phyloP scores from a whole-genome alignment of 2,888 invertebrate species.

The Caenorhabditis sp. region DNA sequence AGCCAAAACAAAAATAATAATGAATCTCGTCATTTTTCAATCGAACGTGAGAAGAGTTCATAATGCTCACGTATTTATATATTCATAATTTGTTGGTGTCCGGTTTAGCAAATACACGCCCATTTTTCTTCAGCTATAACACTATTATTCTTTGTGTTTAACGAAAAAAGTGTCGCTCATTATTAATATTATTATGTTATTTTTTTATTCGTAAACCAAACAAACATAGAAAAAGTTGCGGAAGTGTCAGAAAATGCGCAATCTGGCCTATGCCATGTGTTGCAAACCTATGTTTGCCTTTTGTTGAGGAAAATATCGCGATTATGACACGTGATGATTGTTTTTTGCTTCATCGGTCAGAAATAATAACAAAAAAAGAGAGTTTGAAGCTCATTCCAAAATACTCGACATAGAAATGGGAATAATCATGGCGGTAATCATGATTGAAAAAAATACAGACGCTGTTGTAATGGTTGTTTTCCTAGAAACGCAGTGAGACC shows the following conservation, averaged over 20 bases:
- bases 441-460: no score
- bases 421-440: no score
- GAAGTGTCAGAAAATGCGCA: neutral
- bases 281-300: neutral
- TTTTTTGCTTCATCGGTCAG: no score
- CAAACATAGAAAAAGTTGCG: neutral
- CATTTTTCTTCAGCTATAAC: neutral
- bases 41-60: neutral
- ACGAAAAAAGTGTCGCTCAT: neutral
- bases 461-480: no score
- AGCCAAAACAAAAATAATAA: no score
- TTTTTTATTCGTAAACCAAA: neutral
- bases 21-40: conserved; percentile 4
- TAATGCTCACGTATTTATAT: neutral
- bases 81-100: neutral
- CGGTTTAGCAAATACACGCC: neutral
- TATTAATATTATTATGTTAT: neutral
- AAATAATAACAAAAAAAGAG: no score
- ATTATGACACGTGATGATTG: no score
- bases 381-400: no score
- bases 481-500: no score
- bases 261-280: neutral
- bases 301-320: neutral
- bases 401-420: no score
- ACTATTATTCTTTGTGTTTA: neutral